Evolutionary conservation across 2,797 vertebrate genomes (phyloP).

Genomic region (Gymnoscopelus microlampas): DNA sequence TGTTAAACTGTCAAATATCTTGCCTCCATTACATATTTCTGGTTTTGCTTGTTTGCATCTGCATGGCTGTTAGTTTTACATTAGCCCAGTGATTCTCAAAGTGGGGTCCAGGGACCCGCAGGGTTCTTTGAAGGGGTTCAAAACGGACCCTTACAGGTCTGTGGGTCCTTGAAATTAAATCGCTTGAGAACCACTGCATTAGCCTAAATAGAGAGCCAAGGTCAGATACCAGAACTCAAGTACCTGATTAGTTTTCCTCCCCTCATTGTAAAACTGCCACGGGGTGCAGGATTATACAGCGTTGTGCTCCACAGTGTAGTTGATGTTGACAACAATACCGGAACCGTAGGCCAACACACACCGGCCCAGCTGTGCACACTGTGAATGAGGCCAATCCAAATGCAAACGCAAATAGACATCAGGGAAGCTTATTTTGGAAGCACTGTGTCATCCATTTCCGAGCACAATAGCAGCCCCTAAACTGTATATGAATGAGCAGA

Average conservation of each 20-base stretch:
- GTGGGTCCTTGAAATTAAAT: no score
- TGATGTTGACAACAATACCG: slow-evolving; percentile 71
- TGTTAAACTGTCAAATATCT: no score
- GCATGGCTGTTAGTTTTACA: no score
- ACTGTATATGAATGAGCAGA: slow-evolving; percentile 53
- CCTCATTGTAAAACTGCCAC: slow-evolving; percentile 41
- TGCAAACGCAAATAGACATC: slow-evolving; percentile 57
- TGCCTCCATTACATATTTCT: no score
- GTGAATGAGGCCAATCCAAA: slow-evolving; percentile 73
- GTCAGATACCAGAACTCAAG: slow-evolving; percentile 41
- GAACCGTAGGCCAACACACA: slow-evolving; percentile 54
- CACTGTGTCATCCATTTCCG: slow-evolving; percentile 65
- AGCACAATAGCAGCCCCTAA: slow-evolving; percentile 54
- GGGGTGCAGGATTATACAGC: slow-evolving; percentile 36
- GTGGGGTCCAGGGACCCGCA: no score
- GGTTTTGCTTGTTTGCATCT: no score
- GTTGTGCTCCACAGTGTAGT: slow-evolving; percentile 33
- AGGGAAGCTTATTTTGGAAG: slow-evolving; percentile 69
- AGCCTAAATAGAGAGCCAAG: slow-evolving; percentile 36
- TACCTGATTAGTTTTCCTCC: slow-evolving; percentile 3
- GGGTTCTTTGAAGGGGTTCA: no score
- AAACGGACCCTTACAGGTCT: no score
- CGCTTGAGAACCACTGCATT: neutral
- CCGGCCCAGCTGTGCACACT: slow-evolving; percentile 74
- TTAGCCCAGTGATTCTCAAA: no score